phyloP scores from a whole-genome alignment of 1,140 invertebrate genomes.

The Cydia fagiglandana region DNA sequence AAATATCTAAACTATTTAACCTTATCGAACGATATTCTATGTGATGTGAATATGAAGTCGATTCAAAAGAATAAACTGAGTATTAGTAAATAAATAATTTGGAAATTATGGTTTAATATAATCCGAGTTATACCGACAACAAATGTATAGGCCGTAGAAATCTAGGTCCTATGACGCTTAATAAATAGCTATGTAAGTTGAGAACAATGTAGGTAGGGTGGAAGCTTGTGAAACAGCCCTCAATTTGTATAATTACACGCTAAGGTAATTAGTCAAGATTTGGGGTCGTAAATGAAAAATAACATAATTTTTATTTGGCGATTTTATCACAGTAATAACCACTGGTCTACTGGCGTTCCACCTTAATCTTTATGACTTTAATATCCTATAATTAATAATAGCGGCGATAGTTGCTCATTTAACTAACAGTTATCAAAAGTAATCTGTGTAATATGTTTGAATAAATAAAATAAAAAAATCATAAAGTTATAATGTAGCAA shows the following conservation, averaged over 20 bases:
- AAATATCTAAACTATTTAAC: too few relatives aligned
- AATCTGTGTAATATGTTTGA: too few relatives aligned
- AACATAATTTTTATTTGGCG: slow-evolving; percentile 5
- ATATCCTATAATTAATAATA: slow-evolving; percentile 4
- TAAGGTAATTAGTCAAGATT: slow-evolving; percentile 23
- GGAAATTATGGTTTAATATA: too few relatives aligned
- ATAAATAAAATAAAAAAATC: too few relatives aligned
- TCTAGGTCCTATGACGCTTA: not conserved
- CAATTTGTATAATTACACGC: slow-evolving; percentile 25
- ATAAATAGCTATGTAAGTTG: not conserved
- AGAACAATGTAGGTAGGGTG: slow-evolving; percentile 1
- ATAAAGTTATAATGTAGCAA: not conserved
- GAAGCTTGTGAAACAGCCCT: slow-evolving; percentile 1
- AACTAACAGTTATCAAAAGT: not conserved
- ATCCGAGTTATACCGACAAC: too few relatives aligned
- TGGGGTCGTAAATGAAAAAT: slow-evolving; percentile 21
- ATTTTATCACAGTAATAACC: slow-evolving; percentile 14
- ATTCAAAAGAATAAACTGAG: too few relatives aligned
- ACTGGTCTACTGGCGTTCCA: not conserved
- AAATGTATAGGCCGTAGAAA: too few relatives aligned
- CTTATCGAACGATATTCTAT: too few relatives aligned
- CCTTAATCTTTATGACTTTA: not conserved
- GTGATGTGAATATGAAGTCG: too few relatives aligned
- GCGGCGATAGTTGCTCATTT: slow-evolving; percentile 9
- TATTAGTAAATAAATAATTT: too few relatives aligned